Evolutionary conservation across 2,888 invertebrate genomes (phyloP), one percentile per base, ranked within the genome.

Genomic region (Perdita meconis): DNA sequence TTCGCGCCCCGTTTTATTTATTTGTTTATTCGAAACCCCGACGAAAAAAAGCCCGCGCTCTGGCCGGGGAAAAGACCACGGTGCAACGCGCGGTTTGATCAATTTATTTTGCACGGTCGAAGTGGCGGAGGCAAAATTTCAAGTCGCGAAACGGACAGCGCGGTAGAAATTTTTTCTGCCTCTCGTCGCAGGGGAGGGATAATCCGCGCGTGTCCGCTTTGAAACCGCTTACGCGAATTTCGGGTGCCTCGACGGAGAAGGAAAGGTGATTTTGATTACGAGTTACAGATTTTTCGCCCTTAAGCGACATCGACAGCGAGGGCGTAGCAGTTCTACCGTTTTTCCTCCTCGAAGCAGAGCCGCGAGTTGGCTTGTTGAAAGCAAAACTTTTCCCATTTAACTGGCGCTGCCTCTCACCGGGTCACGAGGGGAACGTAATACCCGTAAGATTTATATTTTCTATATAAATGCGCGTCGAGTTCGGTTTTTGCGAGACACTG

Each of bases 331-430:
- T 84, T 76, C 67, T 71, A 76, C 73, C 63, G 63, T 59, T 63
- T 16, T 34, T 42, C 22, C 38, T 13, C 13, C 53, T 26, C 59
- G 40, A 26, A 67, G 59, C 55, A 68, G 40, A 40, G 68, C 67
- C 67, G 75, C 73, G 79, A 81, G 75, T 71, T 69, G 75, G 72
- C 73, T 80, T 40, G 84, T 78, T 80, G 76, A 80, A 82, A 84
- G 71, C 74, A 71, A 84, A 84, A 82, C 76, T 84, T 84, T 82
- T 84, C 76, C 76, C 84, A 80, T 84, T 84, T 82, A 84, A 82
- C 80, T 59, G 76, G 73, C 60, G 64, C 69, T 67, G 50, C 56
- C 78, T 74, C 64, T 70, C 73, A 42, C 61, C 63, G 74, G 13
- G 63, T 56, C 65, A 42, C 24, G 50, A 44, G 83, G 74, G 78